Percentiles rank a stretch among this genome's conserved stretches.
Evolutionary conservation across 2,113 vertebrate genomes (phyloP).

Genomic region (Tor tambroides): DNA sequence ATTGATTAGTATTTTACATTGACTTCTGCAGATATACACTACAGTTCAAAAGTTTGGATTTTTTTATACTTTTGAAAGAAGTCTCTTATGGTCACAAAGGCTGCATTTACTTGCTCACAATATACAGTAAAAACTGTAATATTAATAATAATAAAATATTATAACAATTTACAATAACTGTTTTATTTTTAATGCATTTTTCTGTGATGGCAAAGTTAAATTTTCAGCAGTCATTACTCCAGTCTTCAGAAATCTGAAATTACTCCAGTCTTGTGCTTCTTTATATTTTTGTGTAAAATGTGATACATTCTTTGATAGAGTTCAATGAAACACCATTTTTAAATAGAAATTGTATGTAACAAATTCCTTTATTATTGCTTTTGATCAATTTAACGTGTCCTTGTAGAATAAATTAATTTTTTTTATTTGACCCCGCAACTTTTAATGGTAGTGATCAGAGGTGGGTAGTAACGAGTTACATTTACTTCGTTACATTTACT

Average conservation of each 20-base stretch:
- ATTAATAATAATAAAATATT: neutral
- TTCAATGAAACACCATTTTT: too few relatives aligned
- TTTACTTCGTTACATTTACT: too few relatives aligned
- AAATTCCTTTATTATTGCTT: neutral
- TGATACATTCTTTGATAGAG: neutral
- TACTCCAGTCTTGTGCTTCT: neutral
- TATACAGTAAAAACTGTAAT: neutral
- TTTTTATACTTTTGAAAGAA: neutral
- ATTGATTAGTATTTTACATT: neutral
- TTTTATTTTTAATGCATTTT: too few relatives aligned
- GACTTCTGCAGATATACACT: neutral
- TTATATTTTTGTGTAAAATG: neutral
- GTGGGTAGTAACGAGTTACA: too few relatives aligned
- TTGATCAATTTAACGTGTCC: neutral
- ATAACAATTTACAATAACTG: too few relatives aligned
- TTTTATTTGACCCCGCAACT: neutral
- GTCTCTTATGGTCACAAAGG: neutral
- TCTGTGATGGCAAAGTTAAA: neutral
- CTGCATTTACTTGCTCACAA: neutral
- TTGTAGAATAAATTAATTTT: neutral
- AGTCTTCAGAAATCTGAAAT: neutral
- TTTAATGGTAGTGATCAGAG: neutral
- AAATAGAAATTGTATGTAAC: too few relatives aligned
- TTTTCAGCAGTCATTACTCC: neutral
- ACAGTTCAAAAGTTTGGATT: neutral